A percentile compares a stretch with the other conserved stretches of the same genome.
Evolutionary conservation across 37 sponge, comb jelly and placozoan species (phyloP).

Genomic region (Hormiphora californensis): DNA sequence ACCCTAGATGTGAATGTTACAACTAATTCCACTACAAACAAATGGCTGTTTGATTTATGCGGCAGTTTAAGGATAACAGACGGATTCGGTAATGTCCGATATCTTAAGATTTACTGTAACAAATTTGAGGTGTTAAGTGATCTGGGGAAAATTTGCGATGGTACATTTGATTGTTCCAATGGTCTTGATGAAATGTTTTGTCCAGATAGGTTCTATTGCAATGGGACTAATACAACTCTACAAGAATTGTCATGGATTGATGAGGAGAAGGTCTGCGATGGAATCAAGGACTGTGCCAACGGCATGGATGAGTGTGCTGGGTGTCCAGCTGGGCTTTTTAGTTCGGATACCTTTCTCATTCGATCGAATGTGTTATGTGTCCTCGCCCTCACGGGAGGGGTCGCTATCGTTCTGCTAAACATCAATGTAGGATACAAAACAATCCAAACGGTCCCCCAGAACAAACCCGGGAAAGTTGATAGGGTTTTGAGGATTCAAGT

Average conservation of each 20-base stretch:
- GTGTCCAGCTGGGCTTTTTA: background rate
- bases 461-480: background rate
- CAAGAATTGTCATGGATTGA: no score
- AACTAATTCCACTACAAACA: no score
- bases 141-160: no score
- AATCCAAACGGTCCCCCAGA: background rate
- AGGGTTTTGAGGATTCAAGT: background rate
- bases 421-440: background rate
- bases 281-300: constrained; percentile 10
- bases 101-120: no score
- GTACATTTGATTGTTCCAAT: background rate
- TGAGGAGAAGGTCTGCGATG: background rate
- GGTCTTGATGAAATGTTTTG: background rate
- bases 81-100: no score
- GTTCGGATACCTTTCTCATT: constrained; percentile 3
- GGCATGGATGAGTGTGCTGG: constrained; percentile 14
- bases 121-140: no score
- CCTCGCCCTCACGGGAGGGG: background rate
- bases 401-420: background rate
- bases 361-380: background rate
- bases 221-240: background rate
- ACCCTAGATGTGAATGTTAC: no score
- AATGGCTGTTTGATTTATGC: no score
- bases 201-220: constrained; percentile 38
- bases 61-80: no score